Base-by-base conservation (phyloP, 1,140 invertebrate genomes). In the Campoletis sonorensis region DNA sequence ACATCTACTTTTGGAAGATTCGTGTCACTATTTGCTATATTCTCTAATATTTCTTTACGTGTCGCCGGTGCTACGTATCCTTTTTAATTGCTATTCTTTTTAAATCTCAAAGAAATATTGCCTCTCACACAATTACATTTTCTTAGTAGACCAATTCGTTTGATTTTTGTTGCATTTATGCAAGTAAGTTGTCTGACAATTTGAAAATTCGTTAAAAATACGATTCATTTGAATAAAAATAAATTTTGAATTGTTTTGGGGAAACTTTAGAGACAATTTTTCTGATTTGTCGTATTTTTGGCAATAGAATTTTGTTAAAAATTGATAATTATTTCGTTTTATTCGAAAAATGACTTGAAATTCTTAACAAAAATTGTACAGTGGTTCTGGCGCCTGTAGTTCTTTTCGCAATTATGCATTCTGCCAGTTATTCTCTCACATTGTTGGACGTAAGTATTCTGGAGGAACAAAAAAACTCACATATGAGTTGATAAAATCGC, bases 21-120 rank as follows among this genome's bases (percentile, higher is more conserved):
- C 97, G 80, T 98, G 97, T 85, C 98, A 99, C 91, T 99, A 99
- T 90, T 93, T 99, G 76, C 95, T 99, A 90, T 99, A 97, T 91
- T 97, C 97, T 15, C 90, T 99, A 70, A 97, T 99, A 86, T 99
- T 99, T 90, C 93, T 99, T 83, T 98, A 97, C 91, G 96, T 96
- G 49, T 93, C 95, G 76, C 98, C 98, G 33, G 95, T 98, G 71
- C 95, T 97, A 84, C 93, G 96, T 98, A 97, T 96, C 95, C 95
- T 96, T 95, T 82, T 76, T 68, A 80, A 30, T 16, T 76, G 71
- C 1, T 21, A n/a, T n/a, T 21, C 21, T 21, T 1, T 4, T 58
- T 2, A 23, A 21, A 21, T 21, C 5, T 8, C 7, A 26, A 70
- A 72, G 16, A 79, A 51, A 73, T 21, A 58, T 58, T 58, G 21